Evolutionary conservation across 2,797 vertebrate species (phyloP), one percentile per base, ranked within the genome.

Genomic region (Tapirus indicus): DNA sequence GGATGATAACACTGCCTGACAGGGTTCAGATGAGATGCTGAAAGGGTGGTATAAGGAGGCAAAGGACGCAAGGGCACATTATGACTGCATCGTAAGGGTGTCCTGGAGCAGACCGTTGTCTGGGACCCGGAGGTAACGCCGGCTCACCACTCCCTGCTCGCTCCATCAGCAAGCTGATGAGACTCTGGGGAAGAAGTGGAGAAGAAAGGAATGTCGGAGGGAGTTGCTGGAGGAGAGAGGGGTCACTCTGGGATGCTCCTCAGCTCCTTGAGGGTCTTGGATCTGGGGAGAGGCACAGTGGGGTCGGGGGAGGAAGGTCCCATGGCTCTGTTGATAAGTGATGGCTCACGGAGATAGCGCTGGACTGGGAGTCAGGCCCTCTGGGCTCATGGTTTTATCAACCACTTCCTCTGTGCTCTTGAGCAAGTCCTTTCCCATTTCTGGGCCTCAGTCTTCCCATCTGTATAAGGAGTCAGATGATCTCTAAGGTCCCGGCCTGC

Each of bases 71-170:
- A 18, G 16, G 54, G 12, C 29, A 14, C 69, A 66, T 47, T 32
- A 2, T 29, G 66, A 52, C 49, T 54, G 2, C 47, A 79, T 6
- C 7, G 2, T 1, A 5, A 49, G n/a, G 32, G 58, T 5, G 21
- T 78, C 38, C 10, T 3, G 41, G 49, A 35, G n/a, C 21, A n/a
- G n/a, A 7, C n/a, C 12, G 4, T 13, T 62, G 0, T 17, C 32
- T 72, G 62, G 9, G n/a, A 72, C 12, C 3, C 54, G 18, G 20
- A 17, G 21, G 20, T 17, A 23, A 74, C 8, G 10, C 0, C 14
- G 21, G 9, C 25, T 74, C 8, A 11, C 47, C 14, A 27, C 66
- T 41, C 14, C 7, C 35, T 2, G 6, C 1, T 54, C 7, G 0
- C 35, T 68, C 38, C 20, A 6, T 41, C 5, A 7, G 29, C 21